Percentiles rank a stretch among this genome's conserved stretches.
Conservation (phyloP, 2,113 vertebrate genomes). For the Genyomyrus donnyi region DNA sequence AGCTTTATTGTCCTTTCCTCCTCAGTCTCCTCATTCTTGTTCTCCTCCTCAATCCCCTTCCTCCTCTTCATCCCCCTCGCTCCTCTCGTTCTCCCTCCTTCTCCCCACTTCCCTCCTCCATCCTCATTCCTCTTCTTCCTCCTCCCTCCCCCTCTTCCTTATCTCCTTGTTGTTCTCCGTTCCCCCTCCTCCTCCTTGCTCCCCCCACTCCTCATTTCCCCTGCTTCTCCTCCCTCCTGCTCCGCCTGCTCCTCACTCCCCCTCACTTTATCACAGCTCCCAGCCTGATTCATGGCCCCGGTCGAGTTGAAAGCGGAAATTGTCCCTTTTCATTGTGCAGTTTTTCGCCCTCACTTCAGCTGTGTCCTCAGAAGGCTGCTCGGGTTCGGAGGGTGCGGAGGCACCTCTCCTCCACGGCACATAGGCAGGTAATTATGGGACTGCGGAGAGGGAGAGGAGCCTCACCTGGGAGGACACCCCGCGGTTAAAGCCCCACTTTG, state of each 20-base stretch:
- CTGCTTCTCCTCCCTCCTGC: neutral
- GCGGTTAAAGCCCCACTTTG: neutral
- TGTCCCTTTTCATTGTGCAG: neutral
- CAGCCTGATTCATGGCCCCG: neutral
- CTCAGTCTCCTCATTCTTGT: neutral
- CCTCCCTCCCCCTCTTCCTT: neutral
- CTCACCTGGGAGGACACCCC: neutral
- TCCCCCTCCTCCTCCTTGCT: neutral
- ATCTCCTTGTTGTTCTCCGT: neutral
- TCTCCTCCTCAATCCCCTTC: neutral
- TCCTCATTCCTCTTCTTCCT: neutral
- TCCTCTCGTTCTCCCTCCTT: neutral
- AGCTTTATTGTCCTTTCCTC: neutral
- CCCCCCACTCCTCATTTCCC: neutral
- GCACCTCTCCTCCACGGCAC: neutral
- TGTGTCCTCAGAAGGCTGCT: neutral
- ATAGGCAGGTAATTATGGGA: neutral
- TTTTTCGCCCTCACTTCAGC: neutral
- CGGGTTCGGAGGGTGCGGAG: neutral
- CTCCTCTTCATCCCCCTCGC: neutral
- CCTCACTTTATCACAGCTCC: neutral
- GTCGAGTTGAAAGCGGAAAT: neutral
- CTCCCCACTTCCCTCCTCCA: neutral
- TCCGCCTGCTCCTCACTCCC: neutral
- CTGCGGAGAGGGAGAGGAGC: neutral